Base-by-base conservation (phyloP, 2,888 invertebrate species). In the Synergus itoensis region DNA sequence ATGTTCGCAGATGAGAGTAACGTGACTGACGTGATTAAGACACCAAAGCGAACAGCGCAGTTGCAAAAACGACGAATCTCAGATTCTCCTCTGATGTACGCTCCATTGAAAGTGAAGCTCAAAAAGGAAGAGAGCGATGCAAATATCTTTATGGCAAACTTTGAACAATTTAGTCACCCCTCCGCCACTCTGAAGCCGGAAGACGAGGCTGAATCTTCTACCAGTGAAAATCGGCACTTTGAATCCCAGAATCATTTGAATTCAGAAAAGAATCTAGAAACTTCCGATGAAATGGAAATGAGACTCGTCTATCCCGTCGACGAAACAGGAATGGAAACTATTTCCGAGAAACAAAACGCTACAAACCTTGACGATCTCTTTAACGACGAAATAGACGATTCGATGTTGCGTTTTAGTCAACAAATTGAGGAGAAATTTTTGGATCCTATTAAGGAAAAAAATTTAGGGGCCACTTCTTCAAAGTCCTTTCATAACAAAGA, bases 41-140 rank as follows among this genome's bases (percentile, higher is more conserved):
- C 84, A 18, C 84, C 84, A 18, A 84, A 84, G 76, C 73, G 84
- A 76, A 79, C 60, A 60, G 28, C 78, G 60, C 41, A 80, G 28
- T 80, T 40, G 45, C 8, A 76, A 7, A 84, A 81, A 78, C 81
- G 82, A 43, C 65, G 82, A 40, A 84, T 82, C 28, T 80, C 81
- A 0, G 81, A 84, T 48, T 84, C 84, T 18, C 84, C 84, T 12
- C 63, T 82, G 21, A 69, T 84, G 18, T 81, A 80, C 16, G 79
- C 81, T 16, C 81, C 82, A 4, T 53, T 80, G 18, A 84, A 82
- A 73, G 80, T 82, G 11, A 80, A 81, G 43, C 73, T 79, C 3
- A 84, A 81, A 21, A 81, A 79, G 43, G 79, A 82, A 79, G 73
- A 79, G 36, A 77, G 79, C 28, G n/a, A 41, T 57, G 60, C 82